Base-by-base conservation (phyloP, 2,797 vertebrate species). In the Brachymystax lenok region DNA sequence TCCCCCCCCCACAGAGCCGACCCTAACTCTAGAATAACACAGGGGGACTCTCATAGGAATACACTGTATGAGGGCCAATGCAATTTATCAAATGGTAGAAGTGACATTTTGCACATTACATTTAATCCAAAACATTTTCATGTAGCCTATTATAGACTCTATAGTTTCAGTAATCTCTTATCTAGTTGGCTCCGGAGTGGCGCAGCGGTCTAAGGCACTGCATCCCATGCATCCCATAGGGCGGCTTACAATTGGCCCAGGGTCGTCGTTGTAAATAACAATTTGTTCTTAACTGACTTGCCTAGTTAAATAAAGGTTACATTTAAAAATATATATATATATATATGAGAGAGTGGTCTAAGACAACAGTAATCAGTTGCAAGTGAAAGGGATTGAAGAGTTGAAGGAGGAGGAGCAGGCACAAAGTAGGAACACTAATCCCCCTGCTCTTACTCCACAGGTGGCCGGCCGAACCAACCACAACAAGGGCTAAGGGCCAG, bases 381-480 rank as follows among this genome's bases (percentile, higher is more conserved):
- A 19, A 69, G 67, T n/a, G 67, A 69, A 19, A 61, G 24, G 17
- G 21, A 52, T 5, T 13, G 5, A 51, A 10, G 46, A 27, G n/a
- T 21, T 24, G 21, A 13, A 40, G 63, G 67, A 35, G 67, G 63
- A 35, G 35, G 30, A 51, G 30, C 14, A 35, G 56, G 74, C 27
- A 75, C 66, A 40, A 59, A 14, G 66, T 16, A 5, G 46, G 13
- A 14, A 71, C 66, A 40, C 51, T 35, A 17, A 67, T 59, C 46
- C 28, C 74, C 8, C 56, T 35, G 28, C 46, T 56, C 28, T 59
- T 59, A 30, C 66, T 68, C 67, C 12, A 69, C 28, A 76, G 30
- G 52, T 35, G 30, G 66, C 8, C 33, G 13, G 30, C 2, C 51
- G 51, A 69, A 69, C 67, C 21, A 16, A 51, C 7, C 61, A 40